Evolutionary conservation across 2,888 invertebrate species (phyloP).

Genomic region (Drosophila formosana): DNA sequence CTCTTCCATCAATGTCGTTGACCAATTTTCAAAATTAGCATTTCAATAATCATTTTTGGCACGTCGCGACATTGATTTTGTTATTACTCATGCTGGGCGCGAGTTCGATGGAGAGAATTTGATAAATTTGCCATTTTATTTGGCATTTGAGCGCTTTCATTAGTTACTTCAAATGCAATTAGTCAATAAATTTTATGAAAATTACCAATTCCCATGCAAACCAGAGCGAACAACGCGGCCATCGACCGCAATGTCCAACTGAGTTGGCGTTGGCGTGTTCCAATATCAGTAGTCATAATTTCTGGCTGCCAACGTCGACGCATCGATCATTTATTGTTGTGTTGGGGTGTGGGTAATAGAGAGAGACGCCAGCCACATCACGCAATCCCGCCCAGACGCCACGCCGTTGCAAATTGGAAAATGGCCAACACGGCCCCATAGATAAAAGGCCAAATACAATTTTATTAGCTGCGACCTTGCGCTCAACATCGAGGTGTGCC

Average conservation of each 20-base stretch:
- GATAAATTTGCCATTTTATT: constrained; percentile 75
- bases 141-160: constrained; percentile 66
- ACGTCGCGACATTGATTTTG: constrained; percentile 60
- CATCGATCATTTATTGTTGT: constrained; percentile 64
- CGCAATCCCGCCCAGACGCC: constrained; percentile 34
- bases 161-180: constrained; percentile 73
- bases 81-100: constrained; percentile 32
- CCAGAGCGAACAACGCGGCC: not conserved
- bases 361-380: constrained; percentile 27
- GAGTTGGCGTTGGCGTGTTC: constrained; percentile 42
- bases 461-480: constrained; percentile 51
- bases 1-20: constrained; percentile 14
- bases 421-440: constrained; percentile 20
- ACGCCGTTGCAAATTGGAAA: constrained; percentile 63
- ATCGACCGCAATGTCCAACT: constrained; percentile 7
- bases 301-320: constrained; percentile 51
- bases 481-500: constrained; percentile 26
- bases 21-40: constrained; percentile 45
- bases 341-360: constrained; percentile 38
- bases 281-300: constrained; percentile 68
- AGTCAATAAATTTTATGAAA: constrained; percentile 78
- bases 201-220: constrained; percentile 71
- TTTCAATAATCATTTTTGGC: not conserved
- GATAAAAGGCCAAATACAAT: constrained; percentile 40
- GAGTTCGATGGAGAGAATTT: constrained; percentile 18